Evolutionary conservation across 2,888 invertebrate genomes (phyloP).

Genomic region (Andrena hattorfiana): DNA sequence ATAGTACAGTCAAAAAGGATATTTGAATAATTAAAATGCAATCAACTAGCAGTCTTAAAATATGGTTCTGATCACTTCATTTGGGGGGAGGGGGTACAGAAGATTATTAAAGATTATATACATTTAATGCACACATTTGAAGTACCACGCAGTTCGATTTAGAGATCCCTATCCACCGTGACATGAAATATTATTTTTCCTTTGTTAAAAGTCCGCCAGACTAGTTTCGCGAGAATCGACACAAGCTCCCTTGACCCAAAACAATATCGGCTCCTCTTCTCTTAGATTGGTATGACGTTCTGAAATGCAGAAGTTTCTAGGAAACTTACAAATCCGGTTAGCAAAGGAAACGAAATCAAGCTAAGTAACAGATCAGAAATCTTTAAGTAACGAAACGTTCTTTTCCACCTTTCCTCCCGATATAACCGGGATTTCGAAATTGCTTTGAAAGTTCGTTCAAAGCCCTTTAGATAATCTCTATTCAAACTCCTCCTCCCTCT

Average conservation of each 20-base stretch:
- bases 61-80: too few species aligned
- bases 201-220: constrained; percentile 9
- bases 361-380: constrained; percentile 10
- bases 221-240: background rate
- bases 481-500: background rate
- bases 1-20: too few species aligned
- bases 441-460: constrained; percentile 10
- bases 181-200: background rate
- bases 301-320: constrained; percentile 27
- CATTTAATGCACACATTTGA: too few species aligned
- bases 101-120: too few species aligned
- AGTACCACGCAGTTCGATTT: background rate
- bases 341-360: constrained; percentile 32
- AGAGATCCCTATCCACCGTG: background rate
- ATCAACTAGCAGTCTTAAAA: too few species aligned
- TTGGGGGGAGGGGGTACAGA: too few species aligned
- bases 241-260: constrained; percentile 37
- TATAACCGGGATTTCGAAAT: background rate
- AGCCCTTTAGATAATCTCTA: background rate
- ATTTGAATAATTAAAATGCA: too few species aligned
- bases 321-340: constrained; percentile 31
- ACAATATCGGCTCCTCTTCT: constrained; percentile 26
- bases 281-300: constrained; percentile 18
- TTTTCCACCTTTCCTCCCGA: background rate
- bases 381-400: constrained; percentile 18